Conservation (phyloP, 2,888 invertebrate genomes). For the Nomada ruficornis region DNA sequence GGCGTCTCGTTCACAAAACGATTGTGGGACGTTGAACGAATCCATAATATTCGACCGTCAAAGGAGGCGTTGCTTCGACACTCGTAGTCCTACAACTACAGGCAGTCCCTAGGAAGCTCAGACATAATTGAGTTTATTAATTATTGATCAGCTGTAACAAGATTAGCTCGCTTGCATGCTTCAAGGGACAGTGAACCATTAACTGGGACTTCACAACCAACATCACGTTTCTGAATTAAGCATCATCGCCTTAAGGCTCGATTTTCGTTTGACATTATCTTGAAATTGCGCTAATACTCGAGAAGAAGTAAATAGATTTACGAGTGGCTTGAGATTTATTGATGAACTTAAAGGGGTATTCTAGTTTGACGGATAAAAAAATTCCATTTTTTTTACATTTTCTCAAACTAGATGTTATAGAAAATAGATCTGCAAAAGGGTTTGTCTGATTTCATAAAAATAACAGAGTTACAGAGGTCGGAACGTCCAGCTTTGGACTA, state of each 20-base stretch:
- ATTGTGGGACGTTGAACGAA: conserved; percentile 18
- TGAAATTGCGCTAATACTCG: neutral
- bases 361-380: too few relatives aligned
- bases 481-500: too few relatives aligned
- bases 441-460: too few relatives aligned
- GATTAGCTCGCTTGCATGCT: conserved; percentile 34
- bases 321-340: neutral
- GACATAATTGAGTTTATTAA: conserved; percentile 58
- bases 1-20: neutral
- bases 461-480: too few relatives aligned
- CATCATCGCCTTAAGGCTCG: conserved; percentile 8
- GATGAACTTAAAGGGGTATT: neutral
- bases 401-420: too few relatives aligned
- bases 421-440: too few relatives aligned
- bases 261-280: conserved; percentile 15
- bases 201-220: conserved; percentile 20
- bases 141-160: conserved; percentile 57
- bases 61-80: conserved; percentile 29
- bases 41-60: conserved; percentile 29
- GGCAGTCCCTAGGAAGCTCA: conserved; percentile 12
- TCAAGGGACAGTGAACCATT: conserved; percentile 32
- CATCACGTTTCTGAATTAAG: conserved; percentile 22
- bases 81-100: conserved; percentile 10
- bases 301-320: neutral
- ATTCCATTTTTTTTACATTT: too few relatives aligned